phyloP scores from a whole-genome alignment of 1,140 invertebrate species.

The Drusus annulatus region DNA sequence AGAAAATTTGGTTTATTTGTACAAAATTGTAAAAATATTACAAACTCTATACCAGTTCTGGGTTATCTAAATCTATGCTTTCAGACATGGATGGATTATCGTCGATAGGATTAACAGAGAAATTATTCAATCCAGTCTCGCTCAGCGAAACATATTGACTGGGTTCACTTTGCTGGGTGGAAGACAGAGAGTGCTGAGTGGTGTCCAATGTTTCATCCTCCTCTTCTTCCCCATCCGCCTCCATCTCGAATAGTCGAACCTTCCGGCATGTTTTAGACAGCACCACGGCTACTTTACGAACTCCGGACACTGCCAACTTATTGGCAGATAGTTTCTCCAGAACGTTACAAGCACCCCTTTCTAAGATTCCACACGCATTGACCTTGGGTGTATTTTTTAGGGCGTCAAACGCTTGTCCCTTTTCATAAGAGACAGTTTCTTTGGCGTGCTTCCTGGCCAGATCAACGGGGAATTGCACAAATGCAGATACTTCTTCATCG shows the following conservation, averaged over 20 bases:
- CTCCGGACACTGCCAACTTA: slow-evolving; percentile 87
- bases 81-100: slow-evolving; percentile 39
- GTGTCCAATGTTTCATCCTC: slow-evolving; percentile 76
- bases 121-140: slow-evolving; percentile 39
- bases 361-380: slow-evolving; percentile 70
- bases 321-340: slow-evolving; percentile 83
- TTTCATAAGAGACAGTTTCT: slow-evolving; percentile 65
- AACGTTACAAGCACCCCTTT: slow-evolving; percentile 71
- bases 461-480: slow-evolving; percentile 79
- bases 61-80: slow-evolving; percentile 48
- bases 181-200: slow-evolving; percentile 64
- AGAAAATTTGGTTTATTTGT: background rate
- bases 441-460: slow-evolving; percentile 66
- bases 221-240: slow-evolving; percentile 91
- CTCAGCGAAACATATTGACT: slow-evolving; percentile 53
- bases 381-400: slow-evolving; percentile 68
- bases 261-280: slow-evolving; percentile 85
- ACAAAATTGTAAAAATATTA: slow-evolving; percentile 5
- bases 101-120: slow-evolving; percentile 32
- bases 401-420: slow-evolving; percentile 70
- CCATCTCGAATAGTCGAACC: slow-evolving; percentile 92
- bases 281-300: slow-evolving; percentile 90
- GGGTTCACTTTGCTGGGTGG: slow-evolving; percentile 53
- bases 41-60: slow-evolving; percentile 34
- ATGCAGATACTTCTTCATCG: slow-evolving; percentile 71